Base-by-base conservation (phyloP, 2,113 vertebrate species). In the Oncorhynchus nerka region DNA sequence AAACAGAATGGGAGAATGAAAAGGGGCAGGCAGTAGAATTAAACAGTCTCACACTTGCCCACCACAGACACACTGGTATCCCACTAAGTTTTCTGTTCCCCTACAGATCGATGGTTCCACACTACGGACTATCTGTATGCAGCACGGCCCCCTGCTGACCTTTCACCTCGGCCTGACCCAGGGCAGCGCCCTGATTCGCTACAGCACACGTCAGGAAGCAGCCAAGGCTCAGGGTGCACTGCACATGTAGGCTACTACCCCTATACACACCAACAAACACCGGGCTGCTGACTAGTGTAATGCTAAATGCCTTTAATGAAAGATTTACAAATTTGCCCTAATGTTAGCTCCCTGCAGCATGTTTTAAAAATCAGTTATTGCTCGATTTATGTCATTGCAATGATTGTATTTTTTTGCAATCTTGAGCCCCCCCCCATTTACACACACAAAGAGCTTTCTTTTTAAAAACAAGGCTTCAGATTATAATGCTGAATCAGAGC, bases 141-240 rank as follows among this genome's bases (percentile, higher is more conserved):
- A 99, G 95, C 98, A 99, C 71, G 98, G 98, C 78, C 98, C 98
- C 85, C 94, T 99, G 92, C 94, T 99, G 94, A 99, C 98, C 94
- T 99, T 99, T 94, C 97, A 99, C 93, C 97, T 99, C 81, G 97
- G 97, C 90, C 92, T 99, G 91, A 98, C 97, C 88, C 98, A 98
- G 93, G 98, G 98, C 94, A 99, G 95, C 0, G 98, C 98, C 90
- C 94, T 99, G 87, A 98, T 99, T 92, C 95, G 98, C 94, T 99
- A 99, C 75, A 97, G 93, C 94, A 97, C 95, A 92, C 96, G 96
- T 87, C 97, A 97, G 84, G 98, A 99, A 93, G 98, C 97, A 48
- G 96, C 96, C 93, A 99, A 99, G 94, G 98, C 98, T 91, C 98
- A 99, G 93, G 96, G 96, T 89, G 97, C 98, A 90, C 94, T 99